phyloP scores from a whole-genome alignment of 2,888 invertebrate genomes.

The Noctua janthina region DNA sequence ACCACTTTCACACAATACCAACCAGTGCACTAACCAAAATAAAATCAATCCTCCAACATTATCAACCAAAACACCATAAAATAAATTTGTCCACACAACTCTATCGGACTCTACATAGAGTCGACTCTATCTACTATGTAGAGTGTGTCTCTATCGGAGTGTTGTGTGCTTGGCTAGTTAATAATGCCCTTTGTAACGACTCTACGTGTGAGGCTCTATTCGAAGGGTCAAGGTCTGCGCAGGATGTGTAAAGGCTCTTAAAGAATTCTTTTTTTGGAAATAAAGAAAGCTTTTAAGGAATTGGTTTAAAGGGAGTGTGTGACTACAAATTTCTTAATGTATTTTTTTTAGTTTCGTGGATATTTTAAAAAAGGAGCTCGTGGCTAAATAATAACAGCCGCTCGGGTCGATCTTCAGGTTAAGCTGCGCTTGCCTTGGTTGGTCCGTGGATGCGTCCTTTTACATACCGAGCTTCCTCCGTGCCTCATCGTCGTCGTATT shows the following conservation, averaged over 20 bases:
- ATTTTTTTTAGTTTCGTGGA: not conserved
- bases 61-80: not conserved
- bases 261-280: slow-evolving; percentile 36
- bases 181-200: slow-evolving; percentile 70
- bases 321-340: not conserved
- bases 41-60: not conserved
- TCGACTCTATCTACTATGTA: slow-evolving; percentile 31
- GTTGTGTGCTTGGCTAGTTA: slow-evolving; percentile 66
- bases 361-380: not conserved
- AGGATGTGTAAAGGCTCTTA: slow-evolving; percentile 58
- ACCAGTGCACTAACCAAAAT: not conserved
- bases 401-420: not conserved
- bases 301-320: not conserved
- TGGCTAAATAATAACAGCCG: not conserved
- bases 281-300: slow-evolving; percentile 22
- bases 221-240: slow-evolving; percentile 66
- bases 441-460: not conserved
- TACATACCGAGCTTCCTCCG: too few species aligned
- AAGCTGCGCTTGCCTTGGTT: not conserved
- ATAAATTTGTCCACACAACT: slow-evolving; percentile 3
- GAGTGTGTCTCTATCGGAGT: slow-evolving; percentile 33
- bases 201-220: slow-evolving; percentile 61
- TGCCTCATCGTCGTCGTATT: too few species aligned
- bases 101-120: slow-evolving; percentile 26
- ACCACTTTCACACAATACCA: not conserved